Evolutionary conservation across 2,888 invertebrate species (phyloP).

Genomic region (Chymomyza amoena): DNA sequence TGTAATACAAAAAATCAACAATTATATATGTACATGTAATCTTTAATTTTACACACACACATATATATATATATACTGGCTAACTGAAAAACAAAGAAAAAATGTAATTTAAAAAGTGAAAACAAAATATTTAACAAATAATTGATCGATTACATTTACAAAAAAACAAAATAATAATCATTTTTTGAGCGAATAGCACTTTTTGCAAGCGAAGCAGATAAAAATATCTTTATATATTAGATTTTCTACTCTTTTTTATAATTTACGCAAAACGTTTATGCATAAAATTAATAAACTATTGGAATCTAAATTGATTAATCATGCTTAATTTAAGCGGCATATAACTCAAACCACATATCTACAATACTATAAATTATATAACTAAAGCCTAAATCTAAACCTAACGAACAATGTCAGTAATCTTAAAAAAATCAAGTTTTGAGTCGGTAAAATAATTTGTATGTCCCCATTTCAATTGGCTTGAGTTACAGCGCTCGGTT

Average conservation of each 20-base stretch:
- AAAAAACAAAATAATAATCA: conserved; percentile 45
- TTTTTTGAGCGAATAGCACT: conserved; percentile 73
- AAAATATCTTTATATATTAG: conserved; percentile 60
- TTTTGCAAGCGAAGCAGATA: conserved; percentile 61
- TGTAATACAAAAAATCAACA: conserved; percentile 28
- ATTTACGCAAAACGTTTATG: conserved; percentile 46
- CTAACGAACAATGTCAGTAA: conserved; percentile 1
- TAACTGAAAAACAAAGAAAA: conserved; percentile 12
- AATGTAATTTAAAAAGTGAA: conserved; percentile 28
- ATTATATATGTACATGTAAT: background rate
- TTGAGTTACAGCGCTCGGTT: background rate
- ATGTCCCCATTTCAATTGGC: conserved; percentile 9
- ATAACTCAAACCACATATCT: background rate
- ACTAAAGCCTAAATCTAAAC: background rate
- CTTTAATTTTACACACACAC: conserved; percentile 7
- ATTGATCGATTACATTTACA: conserved; percentile 25
- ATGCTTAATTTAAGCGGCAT: conserved; percentile 55
- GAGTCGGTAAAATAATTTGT: conserved; percentile 3
- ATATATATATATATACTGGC: conserved; percentile 45
- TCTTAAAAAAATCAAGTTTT: background rate
- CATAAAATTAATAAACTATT: conserved; percentile 34
- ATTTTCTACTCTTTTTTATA: conserved; percentile 73
- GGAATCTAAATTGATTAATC: conserved; percentile 46
- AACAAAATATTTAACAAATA: conserved; percentile 18
- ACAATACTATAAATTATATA: background rate